Evolutionary conservation across 1,140 invertebrate species (phyloP), one percentile per base, ranked within the genome.

Genomic region (Scaptomyza hsui): DNA sequence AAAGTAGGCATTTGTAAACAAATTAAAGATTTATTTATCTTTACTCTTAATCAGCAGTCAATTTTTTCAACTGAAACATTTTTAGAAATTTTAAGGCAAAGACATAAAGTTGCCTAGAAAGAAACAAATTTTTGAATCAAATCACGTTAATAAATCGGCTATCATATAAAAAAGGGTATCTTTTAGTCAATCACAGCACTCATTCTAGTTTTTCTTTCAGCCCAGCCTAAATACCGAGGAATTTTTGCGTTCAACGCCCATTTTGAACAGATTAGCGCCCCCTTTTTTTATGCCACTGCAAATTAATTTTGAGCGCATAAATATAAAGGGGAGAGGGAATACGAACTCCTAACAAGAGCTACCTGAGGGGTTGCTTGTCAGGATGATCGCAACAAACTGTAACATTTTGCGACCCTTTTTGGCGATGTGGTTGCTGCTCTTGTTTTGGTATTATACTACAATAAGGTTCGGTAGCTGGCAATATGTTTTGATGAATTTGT

Each of bases 401-500:
- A 61, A 60, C 70, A 68, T 52, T 15, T 2, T 35, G 49, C 51
- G 64, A 56, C 56, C 56, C 64, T 70, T 57, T 29, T 35, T 47
- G 19, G 19, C 32, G 12, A 42, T 56, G 60, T 61, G 52, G 52
- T 57, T 47, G 49, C 24, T 67, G 52, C 65, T 61, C 48, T 68
- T 86, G 82, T 88, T 82, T 85, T 83, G 57, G 48, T 72, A 37
- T 41, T 10, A 16, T 16, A 16, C 12, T 16, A 16, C 12, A 13
- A 16, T 19, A 4, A 16, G 39, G 42, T 53, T 71, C 69, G 63
- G 68, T 77, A 45, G 49, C 49, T 72, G 56, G 64, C 81, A 89
- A 89, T 90, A 89, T 89, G 86, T 90, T 89, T 89, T 89, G 82
- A 90, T 53, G 89, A 76, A 90, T 90, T 90, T 63, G 89, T 79